phyloP scores from a whole-genome alignment of 2,113 vertebrate species.

The Pelusios castaneus region DNA sequence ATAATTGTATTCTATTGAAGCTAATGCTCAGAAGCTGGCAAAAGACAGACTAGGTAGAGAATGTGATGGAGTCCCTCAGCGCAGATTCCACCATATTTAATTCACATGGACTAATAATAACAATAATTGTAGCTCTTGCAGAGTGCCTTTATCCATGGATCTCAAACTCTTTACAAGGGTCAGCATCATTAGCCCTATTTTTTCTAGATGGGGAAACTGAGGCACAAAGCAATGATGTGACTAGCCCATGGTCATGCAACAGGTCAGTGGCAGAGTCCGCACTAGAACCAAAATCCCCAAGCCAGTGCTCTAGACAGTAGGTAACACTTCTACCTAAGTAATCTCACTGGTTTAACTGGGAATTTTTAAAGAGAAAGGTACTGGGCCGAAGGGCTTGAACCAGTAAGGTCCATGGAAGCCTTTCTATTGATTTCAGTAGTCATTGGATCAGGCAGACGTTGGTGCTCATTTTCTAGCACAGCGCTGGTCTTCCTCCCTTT shows the following conservation, averaged over 20 bases:
- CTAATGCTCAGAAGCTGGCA: neutral
- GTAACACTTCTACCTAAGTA: neutral
- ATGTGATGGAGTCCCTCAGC: fast-evolving
- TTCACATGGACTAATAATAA: neutral
- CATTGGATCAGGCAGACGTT: neutral
- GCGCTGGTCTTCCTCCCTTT: neutral
- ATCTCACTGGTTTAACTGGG: neutral
- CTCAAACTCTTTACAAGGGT: neutral
- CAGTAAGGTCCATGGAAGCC: neutral
- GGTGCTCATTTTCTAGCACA: neutral
- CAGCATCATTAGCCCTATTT: neutral
- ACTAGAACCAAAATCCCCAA: neutral
- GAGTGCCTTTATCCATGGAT: neutral
- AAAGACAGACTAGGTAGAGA: neutral
- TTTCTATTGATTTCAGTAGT: neutral
- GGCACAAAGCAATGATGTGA: neutral
- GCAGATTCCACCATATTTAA: neutral
- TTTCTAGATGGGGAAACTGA: neutral
- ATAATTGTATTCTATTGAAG: constrained; percentile 18
- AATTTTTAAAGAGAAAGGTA: neutral
- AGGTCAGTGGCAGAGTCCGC: neutral
- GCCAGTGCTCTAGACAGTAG: neutral
- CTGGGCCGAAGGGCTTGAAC: neutral
- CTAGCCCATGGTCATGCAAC: neutral
- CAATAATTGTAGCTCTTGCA: neutral